Evolutionary conservation across 2,113 vertebrate genomes (phyloP).

Genomic region (Pseudorectes ferrugineus): DNA sequence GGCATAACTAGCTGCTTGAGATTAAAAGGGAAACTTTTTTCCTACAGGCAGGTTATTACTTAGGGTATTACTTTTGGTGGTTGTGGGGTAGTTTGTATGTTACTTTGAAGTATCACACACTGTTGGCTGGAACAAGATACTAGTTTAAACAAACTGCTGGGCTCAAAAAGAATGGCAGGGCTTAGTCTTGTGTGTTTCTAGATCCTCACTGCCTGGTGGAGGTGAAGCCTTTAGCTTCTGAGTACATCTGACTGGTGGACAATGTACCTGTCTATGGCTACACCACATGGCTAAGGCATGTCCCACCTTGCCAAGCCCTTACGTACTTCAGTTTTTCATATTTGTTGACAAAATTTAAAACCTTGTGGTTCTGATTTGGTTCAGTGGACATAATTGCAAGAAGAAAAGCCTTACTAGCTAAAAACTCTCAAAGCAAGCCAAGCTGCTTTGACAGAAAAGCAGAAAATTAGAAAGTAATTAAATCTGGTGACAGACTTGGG

Average conservation of each 20-base stretch:
- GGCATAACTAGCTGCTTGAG: background rate
- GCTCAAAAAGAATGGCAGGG: background rate
- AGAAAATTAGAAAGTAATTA: background rate
- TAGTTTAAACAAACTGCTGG: background rate
- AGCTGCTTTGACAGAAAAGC: background rate
- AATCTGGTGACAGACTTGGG: background rate
- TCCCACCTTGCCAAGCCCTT: background rate
- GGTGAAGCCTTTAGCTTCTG: background rate
- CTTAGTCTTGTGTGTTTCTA: background rate
- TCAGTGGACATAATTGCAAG: background rate
- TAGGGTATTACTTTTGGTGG: background rate
- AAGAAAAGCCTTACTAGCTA: background rate
- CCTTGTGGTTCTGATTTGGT: background rate
- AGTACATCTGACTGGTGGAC: accelerated
- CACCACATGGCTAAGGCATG: background rate
- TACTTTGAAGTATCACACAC: background rate
- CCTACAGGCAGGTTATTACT: background rate
- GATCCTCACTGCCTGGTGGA: background rate
- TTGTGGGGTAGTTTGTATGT: background rate
- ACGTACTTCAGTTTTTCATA: background rate
- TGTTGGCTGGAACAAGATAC: background rate
- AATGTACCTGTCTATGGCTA: background rate
- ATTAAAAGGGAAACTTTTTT: background rate
- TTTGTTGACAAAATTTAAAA: background rate
- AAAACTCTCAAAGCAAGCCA: background rate